Evolutionary conservation across 2,888 invertebrate species (phyloP), one percentile per base, ranked within the genome.

Genomic region (Monopis laevigella): DNA sequence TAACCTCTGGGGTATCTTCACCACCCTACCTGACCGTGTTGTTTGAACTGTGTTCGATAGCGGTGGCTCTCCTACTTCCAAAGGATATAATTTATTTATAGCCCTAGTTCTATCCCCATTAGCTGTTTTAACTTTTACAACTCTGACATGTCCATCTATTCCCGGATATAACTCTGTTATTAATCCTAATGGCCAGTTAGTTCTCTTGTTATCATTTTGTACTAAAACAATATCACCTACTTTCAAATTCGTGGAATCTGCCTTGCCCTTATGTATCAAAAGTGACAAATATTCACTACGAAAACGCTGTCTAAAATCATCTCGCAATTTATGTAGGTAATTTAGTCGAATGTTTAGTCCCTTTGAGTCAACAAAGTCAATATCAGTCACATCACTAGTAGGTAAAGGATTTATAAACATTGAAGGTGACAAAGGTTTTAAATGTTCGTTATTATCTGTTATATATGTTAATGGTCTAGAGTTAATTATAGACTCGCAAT

Each of bases 221-320:
- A 43, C 26, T 4, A 43, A n/a, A 7, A 43, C 35, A 13, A 43
- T 19, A 10, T 43, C 43, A 8, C 40, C 43, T 8, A 40, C 34
- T 21, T 28, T 8, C n/a, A 32, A 27, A 10, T 34, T 2, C 3
- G 1, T 13, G 19, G n/a, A 26, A 10, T 21, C 26, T 11, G 19
- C 3, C 30, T n/a, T 5, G 39, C 29, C 12, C 7, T 29, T 29
- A 11, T 29, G 2, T 4, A 29, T 11, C 7, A 29, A 11, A 8
- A 11, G 10, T 1, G 40, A 27, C 6, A 40, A 4, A 35, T 43
- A 40, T 27, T 43, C 40, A n/a, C 13, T 40, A 24, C 14, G 32
- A 21, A 40, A 43, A 8, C 43, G 34, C n/a, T 40, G 40, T 8
- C 42, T 10, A 67, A 29, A 29, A 11, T 29, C 29, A 2, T 29